Evolutionary conservation across 2,888 invertebrate species (phyloP), one percentile per base, ranked within the genome.

Genomic region (Ypsolopha sequella): DNA sequence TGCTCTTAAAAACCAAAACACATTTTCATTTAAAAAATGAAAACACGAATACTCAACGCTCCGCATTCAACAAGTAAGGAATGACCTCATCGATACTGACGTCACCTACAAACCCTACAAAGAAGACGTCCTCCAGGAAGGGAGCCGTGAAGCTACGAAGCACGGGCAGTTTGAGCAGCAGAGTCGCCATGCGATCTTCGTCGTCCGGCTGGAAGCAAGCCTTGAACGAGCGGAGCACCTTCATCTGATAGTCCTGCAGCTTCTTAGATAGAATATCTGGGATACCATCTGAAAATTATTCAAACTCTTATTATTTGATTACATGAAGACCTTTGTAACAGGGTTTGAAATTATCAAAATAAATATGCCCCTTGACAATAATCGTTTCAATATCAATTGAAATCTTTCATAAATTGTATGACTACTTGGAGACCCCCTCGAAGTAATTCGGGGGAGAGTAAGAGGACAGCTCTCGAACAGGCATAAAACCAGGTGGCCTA

Each of bases 1-100:
- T 24, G 24, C 24, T 24, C 24, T 24, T 3, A 24, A 24, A 24
- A 24, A 24, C 24, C 24, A 4, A n/a, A n/a, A n/a, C n/a, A n/a
- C n/a, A n/a, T n/a, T n/a, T n/a, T n/a, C n/a, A n/a, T n/a, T 24
- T 24, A 24, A 24, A 24, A 24, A 24, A 24, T 24, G 24, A 24
- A 24, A 7, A 43, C 7, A n/a, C 9, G 2, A 9, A 11, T n/a
- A 13, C 13, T 14, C 47, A 35, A 36, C 47, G 47, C 10, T 47
- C 47, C 7, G 47, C 36, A 9, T 47, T 47, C 60, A 99, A 89
- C 68, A 99, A 93, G 65, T 93, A 96, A 35, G 98, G 98, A 76
- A 99, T 94, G 61, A 98, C 95, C 68, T 94, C 95, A 69, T 98
- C 97, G 54, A 99, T 97, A 81, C 96, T 95, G 62, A 98, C 95